phyloP scores from a whole-genome alignment of 2,888 invertebrate genomes.

The Neocrepidodera transversa region DNA sequence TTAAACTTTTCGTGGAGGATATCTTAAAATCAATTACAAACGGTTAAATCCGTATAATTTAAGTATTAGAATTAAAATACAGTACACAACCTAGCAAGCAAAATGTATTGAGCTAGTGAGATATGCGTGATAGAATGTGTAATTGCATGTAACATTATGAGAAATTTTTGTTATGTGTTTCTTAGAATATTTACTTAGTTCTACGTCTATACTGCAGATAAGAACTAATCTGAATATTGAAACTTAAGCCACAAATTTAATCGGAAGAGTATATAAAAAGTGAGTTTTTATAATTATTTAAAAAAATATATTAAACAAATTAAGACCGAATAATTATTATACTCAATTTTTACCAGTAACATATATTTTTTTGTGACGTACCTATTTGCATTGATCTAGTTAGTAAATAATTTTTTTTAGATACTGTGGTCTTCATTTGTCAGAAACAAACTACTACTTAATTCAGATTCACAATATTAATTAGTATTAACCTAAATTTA shows the following conservation, averaged over 20 bases:
- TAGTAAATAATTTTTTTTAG: not conserved
- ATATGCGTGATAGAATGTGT: conserved; percentile 21
- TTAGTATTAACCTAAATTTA: conserved; percentile 28
- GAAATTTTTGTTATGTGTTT: conserved; percentile 12
- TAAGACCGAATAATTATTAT: too few relatives aligned
- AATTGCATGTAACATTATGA: conserved; percentile 19
- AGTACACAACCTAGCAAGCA: conserved; percentile 3
- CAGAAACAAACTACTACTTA: conserved; percentile 3
- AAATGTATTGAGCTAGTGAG: conserved; percentile 7
- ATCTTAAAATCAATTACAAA: not conserved
- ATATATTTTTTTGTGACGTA: too few relatives aligned
- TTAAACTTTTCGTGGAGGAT: not conserved
- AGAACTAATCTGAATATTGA: too few relatives aligned
- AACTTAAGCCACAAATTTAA: too few relatives aligned
- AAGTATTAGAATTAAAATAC: conserved; percentile 5
- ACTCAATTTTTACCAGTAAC: too few relatives aligned
- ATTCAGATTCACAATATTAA: conserved; percentile 16
- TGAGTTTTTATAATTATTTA: too few relatives aligned
- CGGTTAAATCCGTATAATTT: conserved; percentile 10
- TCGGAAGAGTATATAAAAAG: too few relatives aligned
- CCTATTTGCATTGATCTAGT: not conserved
- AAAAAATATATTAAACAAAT: too few relatives aligned
- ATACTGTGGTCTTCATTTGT: not conserved
- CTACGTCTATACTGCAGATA: too few relatives aligned
- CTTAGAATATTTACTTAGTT: too few relatives aligned